phyloP scores from a whole-genome alignment of 2,888 invertebrate species.

The Amblyjoppa fuscipennis region DNA sequence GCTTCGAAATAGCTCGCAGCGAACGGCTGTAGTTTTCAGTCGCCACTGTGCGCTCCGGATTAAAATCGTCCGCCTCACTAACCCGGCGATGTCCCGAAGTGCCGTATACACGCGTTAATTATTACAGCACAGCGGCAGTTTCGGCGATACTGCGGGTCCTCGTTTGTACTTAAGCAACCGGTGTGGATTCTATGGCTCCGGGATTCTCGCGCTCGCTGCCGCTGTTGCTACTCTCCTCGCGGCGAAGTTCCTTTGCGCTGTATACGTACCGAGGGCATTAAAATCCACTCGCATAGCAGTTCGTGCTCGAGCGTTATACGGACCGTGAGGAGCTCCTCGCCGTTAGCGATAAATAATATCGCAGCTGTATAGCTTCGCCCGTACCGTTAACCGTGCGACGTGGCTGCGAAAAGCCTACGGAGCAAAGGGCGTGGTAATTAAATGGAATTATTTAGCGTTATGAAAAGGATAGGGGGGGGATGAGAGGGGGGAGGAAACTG shows the following conservation, averaged over 20 bases:
- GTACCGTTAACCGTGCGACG: neutral
- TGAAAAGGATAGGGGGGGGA: slow-evolving; percentile 9
- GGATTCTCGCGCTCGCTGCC: slow-evolving; percentile 21
- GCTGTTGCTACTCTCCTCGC: neutral
- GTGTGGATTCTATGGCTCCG: slow-evolving; percentile 47
- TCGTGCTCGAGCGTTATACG: slow-evolving; percentile 33
- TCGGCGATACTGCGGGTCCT: slow-evolving; percentile 19
- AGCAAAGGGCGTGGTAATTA: slow-evolving; percentile 77
- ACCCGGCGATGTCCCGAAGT: slow-evolving; percentile 40
- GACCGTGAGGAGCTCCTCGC: slow-evolving; percentile 8
- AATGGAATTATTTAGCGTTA: slow-evolving; percentile 81
- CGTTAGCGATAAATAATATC: slow-evolving; percentile 14
- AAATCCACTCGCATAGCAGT: slow-evolving; percentile 21
- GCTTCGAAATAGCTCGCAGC: neutral
- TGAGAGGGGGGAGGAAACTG: too few species aligned
- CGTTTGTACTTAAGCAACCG: slow-evolving; percentile 50
- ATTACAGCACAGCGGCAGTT: slow-evolving; percentile 44
- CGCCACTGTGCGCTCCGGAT: slow-evolving; percentile 58
- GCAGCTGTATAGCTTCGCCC: neutral
- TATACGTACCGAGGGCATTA: slow-evolving; percentile 34
- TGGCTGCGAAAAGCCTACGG: slow-evolving; percentile 1
- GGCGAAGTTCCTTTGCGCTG: neutral
- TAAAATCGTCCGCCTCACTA: slow-evolving; percentile 61
- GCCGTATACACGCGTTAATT: slow-evolving; percentile 56
- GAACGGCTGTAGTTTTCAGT: slow-evolving; percentile 55